Evolutionary conservation across 92 coral and sea anemone genomes (phyloP), one percentile per base, ranked within the genome.

Genomic region (Epizoanthus illoricatus): DNA sequence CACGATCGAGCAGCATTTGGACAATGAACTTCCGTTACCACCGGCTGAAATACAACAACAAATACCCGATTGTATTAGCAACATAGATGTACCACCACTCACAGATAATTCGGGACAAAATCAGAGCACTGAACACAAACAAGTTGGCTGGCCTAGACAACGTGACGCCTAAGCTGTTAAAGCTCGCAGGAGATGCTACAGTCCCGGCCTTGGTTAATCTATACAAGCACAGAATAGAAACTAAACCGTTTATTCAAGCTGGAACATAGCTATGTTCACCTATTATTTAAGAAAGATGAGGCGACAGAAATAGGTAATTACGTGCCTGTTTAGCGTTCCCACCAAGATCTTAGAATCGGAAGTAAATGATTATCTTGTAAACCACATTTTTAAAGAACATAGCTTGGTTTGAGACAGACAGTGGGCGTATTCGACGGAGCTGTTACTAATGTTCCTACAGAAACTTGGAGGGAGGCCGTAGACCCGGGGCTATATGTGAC

Each of bases 391-490:
- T 28, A 28, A 28, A 64, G 74, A 84, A 64, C 16, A 63, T 49
- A 76, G 17, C 20, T 80, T 28, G 74, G 41, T 43, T 17, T 84
- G 2, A 15, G 85, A 88, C 59, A 78, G 82, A 40, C 88, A 79
- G 59, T 71, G 89, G 85, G 74, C 87, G 15, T 65, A 72, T 63
- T 85, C 87, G 2, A 89, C 89, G 43, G 92, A 89, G 54, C 74
- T 81, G 17, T 36, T 81, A 21, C 74, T 79, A 39, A 20, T 89
- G 3, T 76, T 73, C 11, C 69, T 85, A 89, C 89, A 2, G 92
- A 89, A 56, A 36, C 58, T 28, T 89, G 92, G 89, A 85, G 87
- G 67, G 81, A 64, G 18, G 87, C 87, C 5, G 55, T 89, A 7
- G 92, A 85, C 60, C n/a, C 39, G 19, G 85, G 89, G 41, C 52